Base-by-base conservation (phyloP, 2,113 vertebrate species). In the Pionites leucogaster region DNA sequence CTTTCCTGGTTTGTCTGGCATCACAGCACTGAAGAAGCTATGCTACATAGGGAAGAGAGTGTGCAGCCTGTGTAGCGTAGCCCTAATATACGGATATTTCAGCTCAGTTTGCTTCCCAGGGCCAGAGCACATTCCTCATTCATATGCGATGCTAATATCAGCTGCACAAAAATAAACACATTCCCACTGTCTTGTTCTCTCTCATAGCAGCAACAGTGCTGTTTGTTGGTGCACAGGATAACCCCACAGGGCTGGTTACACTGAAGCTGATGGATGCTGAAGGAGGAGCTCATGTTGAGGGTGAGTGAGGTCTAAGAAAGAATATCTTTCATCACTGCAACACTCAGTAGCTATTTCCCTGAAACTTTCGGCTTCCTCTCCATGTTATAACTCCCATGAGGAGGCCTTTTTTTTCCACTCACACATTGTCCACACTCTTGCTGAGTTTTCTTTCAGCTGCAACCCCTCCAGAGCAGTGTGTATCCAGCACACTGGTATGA, bases 401-500 rank as follows among this genome's bases (percentile, higher is more conserved):
- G 18, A 68, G 17, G 10, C 12, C 78, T 15, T 1, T 5, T 49
- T 88, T 74, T 63, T 11, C 35, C 25, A 41, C 19, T 67, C 6
- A 0, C 27, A 2, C 42, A 11, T 72, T 29, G 20, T 19, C 41
- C 50, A 74, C 4, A 4, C 10, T 37, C 23, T 62, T 81, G 37
- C 27, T 59, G 55, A 57, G 20, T 65, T 41, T 70, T 33, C 49
- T 57, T 33, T 67, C 63, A 11, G 14, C 20, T 52, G 52, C 57
- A 49, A 2, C 17, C 27, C 33, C 28, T 29, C 23, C 19, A 37
- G 74, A 79, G 65, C 55, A 76, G 31, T 0, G 4, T 11, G 19
- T 37, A 37, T 14, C 35, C 74, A 49, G 11, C 0, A 1, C 71
- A 9, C 13, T 1, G 1, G 24, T 16, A 11, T 0, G 11, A 87